Evolutionary conservation across 2,888 invertebrate species (phyloP), one percentile per base, ranked within the genome.

Genomic region (Rhyacophila evoluta): DNA sequence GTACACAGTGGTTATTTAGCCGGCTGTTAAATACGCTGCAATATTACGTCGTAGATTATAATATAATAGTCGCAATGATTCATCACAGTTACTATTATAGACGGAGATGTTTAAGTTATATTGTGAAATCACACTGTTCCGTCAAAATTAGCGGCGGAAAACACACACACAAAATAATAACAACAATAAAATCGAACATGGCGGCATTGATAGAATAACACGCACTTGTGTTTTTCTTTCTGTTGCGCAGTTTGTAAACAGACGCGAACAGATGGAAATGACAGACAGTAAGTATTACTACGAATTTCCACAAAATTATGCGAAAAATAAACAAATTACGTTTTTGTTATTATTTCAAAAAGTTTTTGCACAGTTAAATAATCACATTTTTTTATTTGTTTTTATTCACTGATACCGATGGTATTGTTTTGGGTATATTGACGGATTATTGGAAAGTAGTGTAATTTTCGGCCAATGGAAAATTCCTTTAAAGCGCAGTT

Each of bases 401-500:
- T 25, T 25, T 41, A 1, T 6, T 19, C 55, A 55, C 19, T 10
- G 8, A 1, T 19, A 55, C 12, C n/a, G n/a, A n/a, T n/a, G n/a
- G 12, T 1, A 15, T 19, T 0, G 15, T 55, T 55, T 39, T 39
- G 39, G 6, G 19, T 2, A 10, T 25, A 55, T 55, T 5, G 19
- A 15, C 15, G 41, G 12, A 4, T 0, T 55, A 19, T 25, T 25
- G 55, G 8, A 55, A 55, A 19, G 15, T 55, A 1, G 10, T 55
- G 55, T 8, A 55, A 55, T 25, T 55, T 41, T 55, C 19, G 19
- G 55, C 55, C 15, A 25, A 55, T 55, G 19, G 25, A 25, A 55
- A 55, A 55, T 55, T 55, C 25, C 25, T 8, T 19, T 27, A 70
- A 36, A 70, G 75, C 75, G 75, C 75, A 75, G 70, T 75, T 70